These are phyloP conservation scores for Galeruca laticollis DNA, from an alignment of 2,888 invertebrate genomes.

Conservation along the genomic window DNA sequence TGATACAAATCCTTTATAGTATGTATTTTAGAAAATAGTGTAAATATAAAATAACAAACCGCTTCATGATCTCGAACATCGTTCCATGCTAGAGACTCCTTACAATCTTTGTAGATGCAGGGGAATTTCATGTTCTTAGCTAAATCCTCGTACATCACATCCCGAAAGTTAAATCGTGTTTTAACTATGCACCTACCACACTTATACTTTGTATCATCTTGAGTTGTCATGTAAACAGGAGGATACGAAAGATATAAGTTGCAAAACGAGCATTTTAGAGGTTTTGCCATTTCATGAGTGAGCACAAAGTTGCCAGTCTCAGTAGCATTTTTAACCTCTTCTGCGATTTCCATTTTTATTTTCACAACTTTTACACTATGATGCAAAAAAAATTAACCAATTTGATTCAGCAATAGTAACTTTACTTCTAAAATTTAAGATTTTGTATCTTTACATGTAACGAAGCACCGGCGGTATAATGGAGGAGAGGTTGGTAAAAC, in stretches of 20 bases:
- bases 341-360: slow-evolving; percentile 14
- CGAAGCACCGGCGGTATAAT: background rate
- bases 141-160: slow-evolving; percentile 42
- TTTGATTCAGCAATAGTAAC: background rate
- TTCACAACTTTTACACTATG: background rate
- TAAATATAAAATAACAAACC: slow-evolving; percentile 12
- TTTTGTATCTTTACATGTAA: background rate
- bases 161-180: slow-evolving; percentile 37
- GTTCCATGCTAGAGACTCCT: slow-evolving; percentile 34
- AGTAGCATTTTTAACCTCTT: background rate
- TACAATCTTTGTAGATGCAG: slow-evolving; percentile 40
- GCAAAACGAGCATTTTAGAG: slow-evolving; percentile 40
- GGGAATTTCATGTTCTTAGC: slow-evolving; percentile 46
- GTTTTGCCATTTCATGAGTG: slow-evolving; percentile 33
- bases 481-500: slow-evolving; percentile 6
- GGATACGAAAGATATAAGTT: slow-evolving; percentile 38
- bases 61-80: slow-evolving; percentile 41
- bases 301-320: slow-evolving; percentile 18
- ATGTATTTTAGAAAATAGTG: no score
- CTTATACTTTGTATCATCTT: slow-evolving; percentile 41
- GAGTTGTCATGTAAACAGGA: slow-evolving; percentile 41
- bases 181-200: slow-evolving; percentile 45
- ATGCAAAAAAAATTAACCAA: background rate
- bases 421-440: background rate
- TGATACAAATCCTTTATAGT: no score